Conservation (phyloP, 2,797 vertebrate genomes). For the Hyperoplus immaculatus region DNA sequence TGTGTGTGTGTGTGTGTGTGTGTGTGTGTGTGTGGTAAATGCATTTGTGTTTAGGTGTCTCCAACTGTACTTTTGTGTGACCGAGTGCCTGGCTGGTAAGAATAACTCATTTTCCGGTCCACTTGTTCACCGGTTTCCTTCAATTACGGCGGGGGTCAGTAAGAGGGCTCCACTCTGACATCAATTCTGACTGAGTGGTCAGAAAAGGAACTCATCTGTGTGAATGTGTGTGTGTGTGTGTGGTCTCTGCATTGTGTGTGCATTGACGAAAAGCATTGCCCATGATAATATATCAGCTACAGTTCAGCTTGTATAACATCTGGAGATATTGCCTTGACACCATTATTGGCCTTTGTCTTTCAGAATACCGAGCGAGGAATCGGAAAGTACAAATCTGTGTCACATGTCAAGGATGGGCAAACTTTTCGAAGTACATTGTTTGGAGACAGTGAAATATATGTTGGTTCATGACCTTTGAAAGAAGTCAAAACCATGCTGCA, state of each 20-base stretch:
- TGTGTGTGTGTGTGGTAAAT: constrained; percentile 9
- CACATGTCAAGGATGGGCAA: background rate
- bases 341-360: too few species aligned
- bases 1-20: constrained; percentile 21
- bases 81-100: constrained; percentile 54
- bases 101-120: constrained; percentile 80
- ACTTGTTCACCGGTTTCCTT: constrained; percentile 75
- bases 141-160: constrained; percentile 75
- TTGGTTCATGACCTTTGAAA: background rate
- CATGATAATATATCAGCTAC: constrained; percentile 6
- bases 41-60: constrained; percentile 44
- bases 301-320: constrained; percentile 11
- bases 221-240: constrained; percentile 16
- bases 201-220: constrained; percentile 46
- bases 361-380: background rate
- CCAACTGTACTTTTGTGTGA: constrained; percentile 49
- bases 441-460: too few species aligned
- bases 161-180: constrained; percentile 71
- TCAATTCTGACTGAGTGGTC: constrained; percentile 61
- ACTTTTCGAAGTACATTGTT: background rate
- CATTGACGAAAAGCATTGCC: background rate
- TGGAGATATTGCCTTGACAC: background rate
- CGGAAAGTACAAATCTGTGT: background rate
- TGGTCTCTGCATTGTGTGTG: background rate
- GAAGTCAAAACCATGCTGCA: background rate